These are phyloP conservation scores for Macquaria ambigua DNA, from an alignment of 2,113 vertebrate genomes.

Conservation along the genomic window DNA sequence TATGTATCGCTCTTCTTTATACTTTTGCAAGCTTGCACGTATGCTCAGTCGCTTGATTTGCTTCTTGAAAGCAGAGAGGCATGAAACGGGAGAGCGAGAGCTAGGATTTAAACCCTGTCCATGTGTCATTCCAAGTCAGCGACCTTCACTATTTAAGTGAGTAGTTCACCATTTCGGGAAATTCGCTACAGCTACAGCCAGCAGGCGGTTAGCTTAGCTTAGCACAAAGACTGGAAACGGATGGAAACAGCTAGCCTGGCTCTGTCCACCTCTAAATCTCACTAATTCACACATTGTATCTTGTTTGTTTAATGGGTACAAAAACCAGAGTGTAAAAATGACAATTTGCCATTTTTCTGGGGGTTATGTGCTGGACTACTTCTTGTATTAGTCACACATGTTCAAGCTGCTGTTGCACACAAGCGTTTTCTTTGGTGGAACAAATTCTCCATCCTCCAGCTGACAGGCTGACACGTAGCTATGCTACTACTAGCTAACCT, in stretches of 20 bases:
- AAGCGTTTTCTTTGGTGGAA: not conserved
- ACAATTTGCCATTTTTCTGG: not conserved
- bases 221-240: not conserved
- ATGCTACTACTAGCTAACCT: not conserved
- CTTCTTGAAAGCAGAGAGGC: not conserved
- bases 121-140: not conserved
- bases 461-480: not conserved
- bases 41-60: not conserved
- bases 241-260: not conserved
- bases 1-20: not conserved
- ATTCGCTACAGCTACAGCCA: not conserved
- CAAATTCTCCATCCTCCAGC: not conserved
- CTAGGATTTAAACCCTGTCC: slow-evolving; percentile 1
- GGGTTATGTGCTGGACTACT: not conserved
- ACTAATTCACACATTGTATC: not conserved
- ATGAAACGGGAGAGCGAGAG: not conserved
- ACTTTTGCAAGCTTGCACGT: not conserved
- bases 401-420: not conserved
- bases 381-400: not conserved
- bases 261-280: not conserved
- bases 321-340: not conserved
- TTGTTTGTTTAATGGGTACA: not conserved
- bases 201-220: not conserved
- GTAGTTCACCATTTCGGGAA: not conserved
- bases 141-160: not conserved